Evolutionary conservation across 2,113 vertebrate genomes (phyloP), one percentile per base, ranked within the genome.

Genomic region (Menidia beryllina): DNA sequence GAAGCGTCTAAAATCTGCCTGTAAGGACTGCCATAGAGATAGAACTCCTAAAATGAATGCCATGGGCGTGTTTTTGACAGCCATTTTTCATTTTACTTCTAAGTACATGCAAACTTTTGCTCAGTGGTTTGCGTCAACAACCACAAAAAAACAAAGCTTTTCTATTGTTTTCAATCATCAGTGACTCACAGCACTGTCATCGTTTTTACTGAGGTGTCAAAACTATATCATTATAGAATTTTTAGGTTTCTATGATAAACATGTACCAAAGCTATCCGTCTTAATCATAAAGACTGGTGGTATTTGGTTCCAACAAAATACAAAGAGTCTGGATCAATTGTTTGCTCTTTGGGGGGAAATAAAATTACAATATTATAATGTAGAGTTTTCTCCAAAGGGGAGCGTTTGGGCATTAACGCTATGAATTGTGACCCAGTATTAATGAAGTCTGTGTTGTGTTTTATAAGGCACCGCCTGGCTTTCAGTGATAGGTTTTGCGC

Each of bases 11-110:
- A n/a, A n/a, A n/a, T n/a, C n/a, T n/a, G n/a, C n/a, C n/a, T n/a
- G n/a, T n/a, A n/a, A n/a, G n/a, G n/a, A n/a, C n/a, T n/a, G 2
- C 0, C 30, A 15, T 12, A 30, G 30, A 49, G 21, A 20, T 34
- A 38, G 8, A 24, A 43, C 17, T 21, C 8, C 47, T 11, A 7
- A 25, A 30, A 55, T 38, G 39, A 63, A 20, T 13, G 6, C 24
- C n/a, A 34, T 19, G 14, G 41, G 9, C 17, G 7, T 17, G 15
- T 58, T 52, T 51, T n/a, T 4, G 25, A n/a, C 8, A 0, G 14
- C 41, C 17, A 20, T 27, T 65, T 43, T 50, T 3, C 23, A 23
- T n/a, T n/a, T n/a, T n/a, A 5, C 14, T 53, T 19, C 12, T 41
- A 34, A 6, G 17, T 43, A 43, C 24, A 41, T 65, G 49, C 25